Percentiles rank a stretch among this genome's conserved stretches.
These are phyloP conservation scores for Troides helena DNA, from an alignment of 2,888 invertebrate species.

Conservation along the genomic window DNA sequence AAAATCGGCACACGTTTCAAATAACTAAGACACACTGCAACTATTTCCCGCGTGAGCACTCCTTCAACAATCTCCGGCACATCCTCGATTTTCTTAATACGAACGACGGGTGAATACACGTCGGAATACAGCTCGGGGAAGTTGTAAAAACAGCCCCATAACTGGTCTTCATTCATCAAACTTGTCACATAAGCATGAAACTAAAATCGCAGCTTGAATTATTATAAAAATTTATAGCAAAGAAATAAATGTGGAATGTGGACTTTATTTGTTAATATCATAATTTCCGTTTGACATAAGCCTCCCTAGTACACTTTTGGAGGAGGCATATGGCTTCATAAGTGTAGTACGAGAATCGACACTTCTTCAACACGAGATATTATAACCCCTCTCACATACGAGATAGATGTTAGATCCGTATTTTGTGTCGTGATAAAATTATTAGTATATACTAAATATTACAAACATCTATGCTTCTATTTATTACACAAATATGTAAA, in stretches of 20 bases:
- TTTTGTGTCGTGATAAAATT: too few relatives aligned
- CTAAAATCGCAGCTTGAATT: constrained; percentile 40
- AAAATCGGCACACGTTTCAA: constrained; percentile 77
- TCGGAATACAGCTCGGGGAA: constrained; percentile 66
- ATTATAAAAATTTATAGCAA: too few relatives aligned
- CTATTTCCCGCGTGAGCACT: constrained; percentile 74
- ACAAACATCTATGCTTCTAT: neutral
- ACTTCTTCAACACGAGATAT: too few relatives aligned
- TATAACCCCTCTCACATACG: too few relatives aligned
- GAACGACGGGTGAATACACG: constrained; percentile 57
- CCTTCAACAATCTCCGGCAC: constrained; percentile 63
- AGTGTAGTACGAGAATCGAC: too few relatives aligned
- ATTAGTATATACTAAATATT: too few relatives aligned
- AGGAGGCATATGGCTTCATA: too few relatives aligned
- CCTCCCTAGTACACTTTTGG: too few relatives aligned
- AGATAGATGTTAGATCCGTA: too few relatives aligned
- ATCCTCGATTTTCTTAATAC: constrained; percentile 48
- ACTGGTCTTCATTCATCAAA: constrained; percentile 63
- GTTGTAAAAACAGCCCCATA: constrained; percentile 70
- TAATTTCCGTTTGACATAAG: too few relatives aligned
- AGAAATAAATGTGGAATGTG: too few relatives aligned
- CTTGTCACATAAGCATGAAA: constrained; percentile 57
- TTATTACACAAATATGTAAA: neutral
- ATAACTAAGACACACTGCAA: constrained; percentile 75
- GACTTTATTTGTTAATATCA: too few relatives aligned